Percentiles rank a stretch among this genome's conserved stretches.
Conservation (phyloP, 2,888 invertebrate species). For the Malacosoma neustria region DNA sequence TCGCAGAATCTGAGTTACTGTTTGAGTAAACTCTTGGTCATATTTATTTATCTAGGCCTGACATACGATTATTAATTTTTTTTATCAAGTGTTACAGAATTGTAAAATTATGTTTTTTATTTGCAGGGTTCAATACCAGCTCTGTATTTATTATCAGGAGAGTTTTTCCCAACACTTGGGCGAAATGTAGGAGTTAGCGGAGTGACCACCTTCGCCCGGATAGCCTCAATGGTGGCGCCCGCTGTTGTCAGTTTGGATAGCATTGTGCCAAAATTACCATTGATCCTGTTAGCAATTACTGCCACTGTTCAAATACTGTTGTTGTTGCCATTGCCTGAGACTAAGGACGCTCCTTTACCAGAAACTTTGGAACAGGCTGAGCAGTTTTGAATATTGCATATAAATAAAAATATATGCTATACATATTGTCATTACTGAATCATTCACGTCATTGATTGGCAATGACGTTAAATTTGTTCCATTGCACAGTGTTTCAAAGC, state of each 20-base stretch:
- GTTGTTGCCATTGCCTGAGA: constrained; percentile 57
- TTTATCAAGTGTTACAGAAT: too few species aligned
- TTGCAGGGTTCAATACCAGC: constrained; percentile 71
- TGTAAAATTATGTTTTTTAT: constrained; percentile 4
- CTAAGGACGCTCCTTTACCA: constrained; percentile 55
- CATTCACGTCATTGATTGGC: too few species aligned
- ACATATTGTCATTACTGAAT: too few species aligned
- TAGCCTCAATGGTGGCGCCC: constrained; percentile 82
- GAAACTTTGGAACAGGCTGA: constrained; percentile 72
- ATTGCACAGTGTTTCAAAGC: too few species aligned
- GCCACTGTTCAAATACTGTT: constrained; percentile 43
- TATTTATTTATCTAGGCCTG: too few species aligned
- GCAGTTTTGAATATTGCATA: constrained; percentile 14
- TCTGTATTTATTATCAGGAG: constrained; percentile 84
- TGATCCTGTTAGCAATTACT: constrained; percentile 37
- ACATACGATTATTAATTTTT: too few species aligned
- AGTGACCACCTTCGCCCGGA: constrained; percentile 82
- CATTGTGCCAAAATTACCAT: constrained; percentile 33
- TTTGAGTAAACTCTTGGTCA: too few species aligned
- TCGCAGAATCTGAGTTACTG: too few species aligned
- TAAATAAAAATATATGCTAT: too few species aligned
- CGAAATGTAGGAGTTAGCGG: constrained; percentile 85
- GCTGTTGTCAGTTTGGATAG: constrained; percentile 39
- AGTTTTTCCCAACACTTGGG: constrained; percentile 85
- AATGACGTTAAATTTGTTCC: too few species aligned